phyloP scores from a whole-genome alignment of 2,888 invertebrate species.

The Girardia tigrina region DNA sequence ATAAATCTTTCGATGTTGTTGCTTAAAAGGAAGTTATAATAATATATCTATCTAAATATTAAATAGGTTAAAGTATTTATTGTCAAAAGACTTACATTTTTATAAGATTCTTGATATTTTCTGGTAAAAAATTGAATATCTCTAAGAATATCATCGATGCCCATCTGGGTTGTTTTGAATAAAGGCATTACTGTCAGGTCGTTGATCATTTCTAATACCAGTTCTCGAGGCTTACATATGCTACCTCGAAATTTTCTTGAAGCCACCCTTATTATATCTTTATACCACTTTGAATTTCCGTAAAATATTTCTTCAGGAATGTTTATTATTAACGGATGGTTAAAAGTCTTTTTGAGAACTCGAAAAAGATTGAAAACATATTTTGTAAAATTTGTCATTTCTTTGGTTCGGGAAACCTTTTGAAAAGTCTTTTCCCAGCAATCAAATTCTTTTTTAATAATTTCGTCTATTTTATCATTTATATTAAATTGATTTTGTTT shows the following conservation, averaged over 20 bases:
- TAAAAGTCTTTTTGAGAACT: neutral
- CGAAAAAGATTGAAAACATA: constrained; percentile 3
- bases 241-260: neutral
- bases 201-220: neutral
- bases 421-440: neutral
- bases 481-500: neutral
- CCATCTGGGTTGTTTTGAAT: neutral
- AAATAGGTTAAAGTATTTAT: too few species aligned
- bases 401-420: neutral
- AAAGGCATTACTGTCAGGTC: neutral
- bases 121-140: constrained; percentile 13
- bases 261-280: neutral
- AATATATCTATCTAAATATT: too few species aligned
- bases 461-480: neutral
- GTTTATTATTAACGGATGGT: neutral
- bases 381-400: neutral
- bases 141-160: neutral
- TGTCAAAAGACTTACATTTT: too few species aligned
- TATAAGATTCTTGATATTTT: constrained; percentile 14
- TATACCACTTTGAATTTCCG: neutral
- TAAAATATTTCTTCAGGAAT: neutral
- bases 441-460: neutral
- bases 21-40: too few species aligned
- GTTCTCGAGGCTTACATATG: neutral
- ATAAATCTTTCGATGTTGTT: too few species aligned